phyloP scores from a whole-genome alignment of 2,888 invertebrate genomes.

The Calliopum simillimum region DNA sequence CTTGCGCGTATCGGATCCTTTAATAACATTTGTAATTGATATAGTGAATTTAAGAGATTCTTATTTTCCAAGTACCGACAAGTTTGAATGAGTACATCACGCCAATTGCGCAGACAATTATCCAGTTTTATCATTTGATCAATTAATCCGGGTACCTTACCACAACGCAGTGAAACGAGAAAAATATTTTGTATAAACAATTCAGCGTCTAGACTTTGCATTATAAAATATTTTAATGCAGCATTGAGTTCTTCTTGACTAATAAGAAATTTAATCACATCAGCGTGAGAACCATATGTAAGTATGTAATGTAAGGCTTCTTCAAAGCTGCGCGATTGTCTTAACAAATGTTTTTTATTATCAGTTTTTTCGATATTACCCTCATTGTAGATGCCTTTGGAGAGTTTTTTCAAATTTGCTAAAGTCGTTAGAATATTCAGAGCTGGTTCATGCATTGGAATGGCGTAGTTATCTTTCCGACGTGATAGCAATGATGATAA shows the following conservation, averaged over 20 bases:
- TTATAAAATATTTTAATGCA: constrained; percentile 77
- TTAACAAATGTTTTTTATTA: constrained; percentile 43
- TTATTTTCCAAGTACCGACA: constrained; percentile 80
- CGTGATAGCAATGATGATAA: constrained; percentile 59
- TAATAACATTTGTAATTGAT: constrained; percentile 78
- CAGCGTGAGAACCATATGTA: constrained; percentile 81
- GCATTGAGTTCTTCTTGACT: constrained; percentile 77
- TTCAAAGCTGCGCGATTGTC: constrained; percentile 72
- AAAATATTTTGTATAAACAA: constrained; percentile 80
- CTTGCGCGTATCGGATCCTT: constrained; percentile 81
- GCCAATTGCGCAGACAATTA: constrained; percentile 76
- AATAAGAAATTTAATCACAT: constrained; percentile 81
- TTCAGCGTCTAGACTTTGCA: constrained; percentile 77
- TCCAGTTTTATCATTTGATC: constrained; percentile 76
- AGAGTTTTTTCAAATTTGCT: constrained; percentile 71
- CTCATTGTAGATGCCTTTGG: constrained; percentile 69
- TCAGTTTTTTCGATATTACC: constrained; percentile 23
- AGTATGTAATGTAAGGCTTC: constrained; percentile 87
- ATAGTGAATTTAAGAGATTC: constrained; percentile 77
- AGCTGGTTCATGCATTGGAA: constrained; percentile 71
- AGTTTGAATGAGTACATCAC: constrained; percentile 76
- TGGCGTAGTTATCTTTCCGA: constrained; percentile 69
- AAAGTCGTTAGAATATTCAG: constrained; percentile 73
- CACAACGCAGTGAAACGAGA: constrained; percentile 75
- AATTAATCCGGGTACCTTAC: constrained; percentile 73